phyloP scores from a whole-genome alignment of 2,888 invertebrate genomes.

The Netelia virgata region DNA sequence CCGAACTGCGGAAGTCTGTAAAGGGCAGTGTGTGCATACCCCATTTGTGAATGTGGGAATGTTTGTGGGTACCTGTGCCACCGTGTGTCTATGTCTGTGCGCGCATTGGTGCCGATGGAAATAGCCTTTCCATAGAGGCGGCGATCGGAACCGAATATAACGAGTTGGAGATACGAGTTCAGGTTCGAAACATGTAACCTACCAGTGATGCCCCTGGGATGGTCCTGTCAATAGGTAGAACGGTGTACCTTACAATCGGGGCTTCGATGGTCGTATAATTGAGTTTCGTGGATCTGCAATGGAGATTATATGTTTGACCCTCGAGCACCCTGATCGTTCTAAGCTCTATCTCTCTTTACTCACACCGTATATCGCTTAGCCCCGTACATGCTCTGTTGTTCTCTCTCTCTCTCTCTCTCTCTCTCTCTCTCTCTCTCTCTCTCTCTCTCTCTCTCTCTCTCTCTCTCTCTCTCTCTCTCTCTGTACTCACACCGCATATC shows the following conservation, averaged over 20 bases:
- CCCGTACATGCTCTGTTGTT: neutral
- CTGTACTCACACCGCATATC: no score
- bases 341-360: slow-evolving; percentile 25
- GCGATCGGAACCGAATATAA: slow-evolving; percentile 66
- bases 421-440: no score
- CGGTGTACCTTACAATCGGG: slow-evolving; percentile 71
- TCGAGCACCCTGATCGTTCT: slow-evolving; percentile 30
- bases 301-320: slow-evolving; percentile 72
- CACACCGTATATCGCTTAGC: neutral
- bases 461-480: no score
- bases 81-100: neutral
- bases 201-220: slow-evolving; percentile 32
- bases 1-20: slow-evolving; percentile 12
- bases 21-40: neutral
- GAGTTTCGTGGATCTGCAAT: slow-evolving; percentile 71
- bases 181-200: slow-evolving; percentile 59
- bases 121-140: slow-evolving; percentile 55
- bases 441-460: neutral
- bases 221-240: slow-evolving; percentile 27
- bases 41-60: neutral
- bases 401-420: neutral
- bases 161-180: slow-evolving; percentile 49
- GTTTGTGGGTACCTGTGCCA: slow-evolving; percentile 3
- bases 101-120: slow-evolving; percentile 32
- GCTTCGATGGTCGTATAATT: slow-evolving; percentile 70